Base-by-base conservation (phyloP, 2,113 vertebrate genomes). In the Periophthalmus modestus region DNA sequence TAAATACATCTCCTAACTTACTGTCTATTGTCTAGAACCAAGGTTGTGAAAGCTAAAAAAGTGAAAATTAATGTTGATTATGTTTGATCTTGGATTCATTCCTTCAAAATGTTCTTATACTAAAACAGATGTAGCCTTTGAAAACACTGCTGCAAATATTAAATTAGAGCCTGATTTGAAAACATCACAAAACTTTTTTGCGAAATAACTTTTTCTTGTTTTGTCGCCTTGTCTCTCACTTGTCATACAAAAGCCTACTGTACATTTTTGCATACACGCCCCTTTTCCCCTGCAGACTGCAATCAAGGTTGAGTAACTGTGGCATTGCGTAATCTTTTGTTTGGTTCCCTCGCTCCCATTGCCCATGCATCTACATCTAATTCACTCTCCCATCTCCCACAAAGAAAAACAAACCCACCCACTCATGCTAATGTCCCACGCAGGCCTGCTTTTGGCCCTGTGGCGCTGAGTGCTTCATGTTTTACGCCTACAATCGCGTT, bases 401-500 rank as follows among this genome's bases (percentile, higher is more conserved):
- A 74, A 78, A 78, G 80, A 72, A 79, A 73, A 85, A 79, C 82
- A 85, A 82, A 62, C 71, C 68, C 78, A 39, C 68, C 48, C 62
- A 19, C 62, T 28, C n/a, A 52, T 24, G 71, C 66, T 39, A 72
- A 66, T 59, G 71, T 62, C 72, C 54, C 71, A 66, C 59, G 19
- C 69, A 63, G 77, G 72, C 46, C n/a, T 75, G 77, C 59, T 68
- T 47, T 82, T 71, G 71, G 84, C 82, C 85, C 84, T 6, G 66
- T 82, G 83, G 87, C 75, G 83, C 83, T 79, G 87, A 80, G 88
- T 85, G 83, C 82, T 92, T 87, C 74, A 82, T 87, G 85, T 89
- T 88, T 59, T 59, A 28, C 69, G 54, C 84, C 80, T 87, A 81
- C 83, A 65, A 83, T 85, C 75, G 78, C 77, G 61, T 39, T 73